phyloP scores from a whole-genome alignment of 2,888 invertebrate species.

The Tethea ocularis region DNA sequence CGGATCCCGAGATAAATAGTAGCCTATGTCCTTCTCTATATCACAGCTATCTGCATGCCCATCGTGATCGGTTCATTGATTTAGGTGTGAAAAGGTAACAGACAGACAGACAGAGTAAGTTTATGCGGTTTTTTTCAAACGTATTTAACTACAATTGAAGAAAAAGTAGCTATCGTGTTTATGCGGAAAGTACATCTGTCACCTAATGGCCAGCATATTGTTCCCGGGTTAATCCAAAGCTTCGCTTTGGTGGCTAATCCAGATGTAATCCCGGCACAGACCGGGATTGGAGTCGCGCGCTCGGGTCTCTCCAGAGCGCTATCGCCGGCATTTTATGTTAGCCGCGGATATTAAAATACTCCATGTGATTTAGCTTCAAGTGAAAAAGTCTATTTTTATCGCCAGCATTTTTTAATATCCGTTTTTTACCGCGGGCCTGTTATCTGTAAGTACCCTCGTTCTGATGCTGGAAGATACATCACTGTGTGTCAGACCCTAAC shows the following conservation, averaged over 20 bases:
- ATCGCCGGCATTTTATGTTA: slow-evolving; percentile 27
- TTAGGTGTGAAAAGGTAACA: too few relatives aligned
- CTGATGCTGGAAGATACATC: slow-evolving; percentile 1
- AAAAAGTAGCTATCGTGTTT: background rate
- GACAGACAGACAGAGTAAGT: too few relatives aligned
- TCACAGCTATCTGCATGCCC: too few relatives aligned
- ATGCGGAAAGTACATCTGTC: slow-evolving; percentile 43
- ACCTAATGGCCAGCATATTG: slow-evolving; percentile 52
- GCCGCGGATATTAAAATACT: slow-evolving; percentile 41
- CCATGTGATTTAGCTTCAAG: slow-evolving; percentile 31
- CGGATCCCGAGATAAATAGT: too few relatives aligned
- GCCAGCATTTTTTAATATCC: slow-evolving; percentile 23
- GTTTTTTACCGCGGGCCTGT: background rate
- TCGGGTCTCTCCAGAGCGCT: slow-evolving; percentile 8
- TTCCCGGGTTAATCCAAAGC: slow-evolving; percentile 49
- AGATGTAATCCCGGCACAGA: slow-evolving; percentile 45
- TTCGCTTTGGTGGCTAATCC: slow-evolving; percentile 53
- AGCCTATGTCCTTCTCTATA: too few relatives aligned
- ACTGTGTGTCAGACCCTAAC: background rate
- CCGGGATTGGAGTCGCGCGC: slow-evolving; percentile 33
- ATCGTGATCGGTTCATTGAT: too few relatives aligned
- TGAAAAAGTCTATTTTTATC: slow-evolving; percentile 28
- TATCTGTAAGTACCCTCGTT: slow-evolving; percentile 4
- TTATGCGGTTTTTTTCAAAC: too few relatives aligned
- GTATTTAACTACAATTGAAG: too few relatives aligned